Evolutionary conservation across 2,797 vertebrate species (phyloP), one percentile per base, ranked within the genome.

Genomic region (Epinephelus malabaricus): DNA sequence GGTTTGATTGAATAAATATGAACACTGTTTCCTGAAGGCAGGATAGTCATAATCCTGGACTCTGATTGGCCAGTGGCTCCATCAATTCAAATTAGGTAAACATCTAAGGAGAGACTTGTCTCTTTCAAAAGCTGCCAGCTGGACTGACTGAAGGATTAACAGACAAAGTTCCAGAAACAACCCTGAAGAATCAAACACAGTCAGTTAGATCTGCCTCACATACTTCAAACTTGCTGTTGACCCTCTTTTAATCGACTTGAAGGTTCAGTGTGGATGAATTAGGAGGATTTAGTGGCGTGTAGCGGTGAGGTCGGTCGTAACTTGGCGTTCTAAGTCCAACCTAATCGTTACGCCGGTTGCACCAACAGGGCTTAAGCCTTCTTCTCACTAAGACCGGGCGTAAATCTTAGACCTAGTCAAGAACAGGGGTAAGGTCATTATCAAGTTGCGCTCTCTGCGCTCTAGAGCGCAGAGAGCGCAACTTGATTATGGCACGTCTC

Each of bases 51-150:
- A 79, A 83, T 75, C 58, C 66, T 30, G 40, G 69, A 38, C 46
- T 65, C 53, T 63, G 51, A 73, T 49, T 66, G 53, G 73, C 56
- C 71, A 4, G 19, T 12, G 61, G 60, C 59, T 49, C 60, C 27
- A 43, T n/a, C 17, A 11, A 17, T 70, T 81, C 45, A 71, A 63
- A 81, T 43, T 4, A 84, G 34, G 17, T 34, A 59, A 76, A 69
- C 34, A 34, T 74, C 49, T 30, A 27, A 47, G 71, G 46, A 25
- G 25, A 18, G 15, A 56, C 51, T 19, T 55, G 2, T 38, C 3
- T 64, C 14, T 46, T 30, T 59, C 1, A 23, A 9, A 34, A 62
- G 43, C 67, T 70, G 53, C 30, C 17, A 23, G 59, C 40, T 40
- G 25, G 47, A 45, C 34, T 8, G 30, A 62, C 13, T 40, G 21